Percentiles rank a stretch among this genome's conserved stretches.
Conservation (phyloP, 2,797 vertebrate species). For the Anguilla obscura region DNA sequence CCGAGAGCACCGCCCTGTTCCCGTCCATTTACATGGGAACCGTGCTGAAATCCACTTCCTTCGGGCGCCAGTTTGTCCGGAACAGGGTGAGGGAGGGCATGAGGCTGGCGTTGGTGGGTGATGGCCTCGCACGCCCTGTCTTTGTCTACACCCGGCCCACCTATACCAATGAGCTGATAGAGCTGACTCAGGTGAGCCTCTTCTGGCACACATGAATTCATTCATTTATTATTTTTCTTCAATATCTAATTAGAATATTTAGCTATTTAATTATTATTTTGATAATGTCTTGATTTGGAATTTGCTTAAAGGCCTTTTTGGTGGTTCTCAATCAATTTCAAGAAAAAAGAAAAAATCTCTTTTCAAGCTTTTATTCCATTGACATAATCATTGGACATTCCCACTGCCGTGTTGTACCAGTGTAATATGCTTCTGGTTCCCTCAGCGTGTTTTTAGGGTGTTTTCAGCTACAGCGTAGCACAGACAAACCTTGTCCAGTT, state of each 20-base stretch:
- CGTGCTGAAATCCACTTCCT: slow-evolving; percentile 70
- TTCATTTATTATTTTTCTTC: too few species aligned
- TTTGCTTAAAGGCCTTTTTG: background rate
- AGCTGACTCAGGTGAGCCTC: slow-evolving; percentile 83
- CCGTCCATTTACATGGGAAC: slow-evolving; percentile 89
- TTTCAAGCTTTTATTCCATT: background rate
- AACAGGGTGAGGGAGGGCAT: slow-evolving; percentile 90
- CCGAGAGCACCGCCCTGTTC: slow-evolving; percentile 86
- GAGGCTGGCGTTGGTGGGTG: slow-evolving; percentile 84
- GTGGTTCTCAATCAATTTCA: background rate
- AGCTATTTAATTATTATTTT: background rate
- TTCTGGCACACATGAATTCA: background rate
- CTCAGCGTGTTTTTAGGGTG: background rate
- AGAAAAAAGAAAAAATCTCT: background rate
- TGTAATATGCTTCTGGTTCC: background rate
- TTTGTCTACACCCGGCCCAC: slow-evolving; percentile 92
- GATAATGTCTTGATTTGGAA: background rate
- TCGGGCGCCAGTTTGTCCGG: slow-evolving; percentile 87
- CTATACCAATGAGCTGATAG: slow-evolving; percentile 73
- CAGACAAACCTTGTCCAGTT: background rate
- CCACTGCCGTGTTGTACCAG: background rate
- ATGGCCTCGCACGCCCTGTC: slow-evolving; percentile 81
- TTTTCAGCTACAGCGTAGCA: background rate
- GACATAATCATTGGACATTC: background rate
- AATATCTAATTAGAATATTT: background rate